Evolutionary conservation across 2,797 vertebrate species (phyloP).

Genomic region (Kryptopterus vitreolus): DNA sequence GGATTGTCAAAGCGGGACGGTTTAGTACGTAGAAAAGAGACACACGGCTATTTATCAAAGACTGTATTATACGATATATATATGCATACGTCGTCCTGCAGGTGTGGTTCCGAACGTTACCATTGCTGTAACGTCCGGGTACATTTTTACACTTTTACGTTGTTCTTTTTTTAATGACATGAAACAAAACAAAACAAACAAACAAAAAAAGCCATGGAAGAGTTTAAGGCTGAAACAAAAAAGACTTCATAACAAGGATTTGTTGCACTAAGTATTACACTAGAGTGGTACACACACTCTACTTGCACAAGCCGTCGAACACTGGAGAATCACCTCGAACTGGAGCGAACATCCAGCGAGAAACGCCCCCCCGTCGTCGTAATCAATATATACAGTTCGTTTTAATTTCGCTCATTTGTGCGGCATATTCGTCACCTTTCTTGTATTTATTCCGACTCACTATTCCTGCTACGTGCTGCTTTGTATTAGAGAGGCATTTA

Average conservation of each 20-base stretch:
- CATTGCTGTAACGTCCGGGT: constrained; percentile 83
- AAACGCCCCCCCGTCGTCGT: constrained; percentile 73
- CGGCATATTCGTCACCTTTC: constrained; percentile 63
- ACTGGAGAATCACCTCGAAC: constrained; percentile 51
- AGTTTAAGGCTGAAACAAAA: constrained; percentile 37
- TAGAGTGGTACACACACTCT: constrained; percentile 44
- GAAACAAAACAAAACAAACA: no score
- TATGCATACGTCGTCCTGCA: constrained; percentile 91
- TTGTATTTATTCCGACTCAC: constrained; percentile 89
- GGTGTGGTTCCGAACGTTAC: constrained; percentile 93
- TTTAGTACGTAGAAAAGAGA: constrained; percentile 82
- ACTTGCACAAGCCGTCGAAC: constrained; percentile 73
- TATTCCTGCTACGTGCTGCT: constrained; percentile 85
- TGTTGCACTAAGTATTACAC: constrained; percentile 38
- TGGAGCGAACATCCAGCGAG: constrained; percentile 64
- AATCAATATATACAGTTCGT: constrained; percentile 55
- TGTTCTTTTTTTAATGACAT: constrained; percentile 76
- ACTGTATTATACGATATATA: constrained; percentile 88
- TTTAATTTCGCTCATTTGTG: constrained; percentile 71
- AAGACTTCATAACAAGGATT: constrained; percentile 24
- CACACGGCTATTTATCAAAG: constrained; percentile 74
- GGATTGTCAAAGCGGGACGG: constrained; percentile 86
- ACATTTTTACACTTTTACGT: constrained; percentile 75
- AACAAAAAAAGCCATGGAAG: constrained; percentile 3
- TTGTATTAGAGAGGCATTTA: constrained; percentile 86